These are phyloP conservation scores for Tylochromis polylepis DNA, from an alignment of 2,113 vertebrate genomes.

Conservation along the genomic window DNA sequence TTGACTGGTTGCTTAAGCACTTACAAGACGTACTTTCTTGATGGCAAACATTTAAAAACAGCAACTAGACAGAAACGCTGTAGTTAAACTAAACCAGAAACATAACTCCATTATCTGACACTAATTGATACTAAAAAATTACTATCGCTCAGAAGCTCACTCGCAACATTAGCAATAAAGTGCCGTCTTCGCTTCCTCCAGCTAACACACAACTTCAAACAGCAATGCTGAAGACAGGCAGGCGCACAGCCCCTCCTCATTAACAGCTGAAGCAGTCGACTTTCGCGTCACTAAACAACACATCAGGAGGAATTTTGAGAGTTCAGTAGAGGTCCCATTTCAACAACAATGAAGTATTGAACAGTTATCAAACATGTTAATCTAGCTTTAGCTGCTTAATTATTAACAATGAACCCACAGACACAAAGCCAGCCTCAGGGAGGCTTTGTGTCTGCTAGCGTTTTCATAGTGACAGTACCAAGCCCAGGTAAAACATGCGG, in stretches of 20 bases:
- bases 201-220: neutral
- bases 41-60: neutral
- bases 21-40: fast-evolving
- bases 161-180: neutral
- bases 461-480: neutral
- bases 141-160: fast-evolving
- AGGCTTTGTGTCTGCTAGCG: no score
- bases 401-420: neutral
- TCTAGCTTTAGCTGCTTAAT: neutral
- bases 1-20: neutral
- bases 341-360: neutral
- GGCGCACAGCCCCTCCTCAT: neutral
- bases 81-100: neutral
- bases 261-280: neutral
- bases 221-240: neutral
- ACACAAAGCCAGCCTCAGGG: neutral
- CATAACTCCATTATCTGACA: neutral
- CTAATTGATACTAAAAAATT: neutral
- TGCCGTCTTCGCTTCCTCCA: neutral
- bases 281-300: neutral
- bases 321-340: neutral
- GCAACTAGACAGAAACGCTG: neutral
- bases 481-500: neutral
- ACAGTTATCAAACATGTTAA: neutral
- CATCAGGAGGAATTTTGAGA: neutral